Evolutionary conservation across 2,113 vertebrate genomes (phyloP), one percentile per base, ranked within the genome.

Genomic region (Sprattus sprattus): DNA sequence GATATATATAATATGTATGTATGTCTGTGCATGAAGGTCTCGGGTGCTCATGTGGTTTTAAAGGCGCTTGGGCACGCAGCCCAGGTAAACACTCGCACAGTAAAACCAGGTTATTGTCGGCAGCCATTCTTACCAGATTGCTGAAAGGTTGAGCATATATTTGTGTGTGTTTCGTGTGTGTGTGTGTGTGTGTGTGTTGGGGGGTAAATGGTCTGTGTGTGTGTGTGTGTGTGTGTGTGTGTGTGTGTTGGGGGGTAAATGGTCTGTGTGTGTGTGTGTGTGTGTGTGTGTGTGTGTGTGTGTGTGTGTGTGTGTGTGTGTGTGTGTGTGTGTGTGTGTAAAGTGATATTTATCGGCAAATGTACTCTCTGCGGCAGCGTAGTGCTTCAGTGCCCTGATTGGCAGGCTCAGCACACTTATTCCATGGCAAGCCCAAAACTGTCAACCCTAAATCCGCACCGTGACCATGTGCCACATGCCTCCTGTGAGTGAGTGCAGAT

Each of bases 221-320:
- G 57, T 64, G 57, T 64, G 60, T 64, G 57, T 64, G 20, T 64
- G 60, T 64, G 60, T 64, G 20, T 64, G 60, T 64, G 60, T 64
- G 60, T 64, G 22, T 0, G 20, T 1, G 4, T 1, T n/a, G n/a
- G 7, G 10, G 64, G n/a, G 64, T 28, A 11, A 28, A 71, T 71
- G 64, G 64, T 28, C 32, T 71, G 25, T 71, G 3, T n/a, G n/a
- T n/a, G n/a, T n/a, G n/a, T n/a, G n/a, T n/a, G 39, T 39, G 39
- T 39, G 39, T 39, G 39, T 39, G 39, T 39, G 2, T 49, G n/a
- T n/a, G n/a, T n/a, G n/a, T n/a, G 64, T 25, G 25, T 71, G 20
- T 25, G 22, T 64, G 60, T 64, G 60, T 64, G 60, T 64, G 57
- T 64, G 57, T 64, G 60, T 64, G 57, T 64, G 20, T 64, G 60